Conservation (phyloP, 2,113 vertebrate species). For the Halichoerus grypus region DNA sequence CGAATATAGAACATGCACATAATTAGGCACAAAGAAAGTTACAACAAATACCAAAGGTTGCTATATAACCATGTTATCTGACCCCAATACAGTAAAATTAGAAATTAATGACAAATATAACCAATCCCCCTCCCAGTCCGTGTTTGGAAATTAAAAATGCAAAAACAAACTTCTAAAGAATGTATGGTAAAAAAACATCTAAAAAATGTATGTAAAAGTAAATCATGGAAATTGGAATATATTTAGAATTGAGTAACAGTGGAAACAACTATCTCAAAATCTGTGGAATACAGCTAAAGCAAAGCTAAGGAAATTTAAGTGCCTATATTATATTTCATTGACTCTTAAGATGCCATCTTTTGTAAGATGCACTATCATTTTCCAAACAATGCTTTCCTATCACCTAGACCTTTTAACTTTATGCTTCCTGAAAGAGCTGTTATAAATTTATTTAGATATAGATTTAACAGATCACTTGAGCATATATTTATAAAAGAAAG, state of each 20-base stretch:
- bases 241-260: neutral
- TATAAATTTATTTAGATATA: neutral
- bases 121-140: neutral
- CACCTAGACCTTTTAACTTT: neutral
- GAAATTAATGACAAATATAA: slow-evolving; percentile 27
- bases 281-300: neutral
- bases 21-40: slow-evolving; percentile 34
- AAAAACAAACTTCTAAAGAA: slow-evolving; percentile 7
- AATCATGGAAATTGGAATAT: neutral
- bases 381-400: slow-evolving; percentile 11
- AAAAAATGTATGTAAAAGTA: neutral
- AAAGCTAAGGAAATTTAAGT: slow-evolving; percentile 29
- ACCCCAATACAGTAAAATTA: slow-evolving; percentile 12
- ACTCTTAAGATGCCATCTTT: neutral
- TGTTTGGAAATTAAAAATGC: neutral
- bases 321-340: neutral
- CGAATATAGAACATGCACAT: neutral
- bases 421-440: neutral
- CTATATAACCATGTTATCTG: slow-evolving; percentile 18
- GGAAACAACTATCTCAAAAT: neutral
- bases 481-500: neutral
- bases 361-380: neutral
- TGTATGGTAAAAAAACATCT: slow-evolving; percentile 12
- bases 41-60: neutral
- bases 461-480: neutral